These are phyloP conservation scores for Sebastes matsubarae DNA, from an alignment of 2,797 vertebrate genomes.

Conservation along the genomic window DNA sequence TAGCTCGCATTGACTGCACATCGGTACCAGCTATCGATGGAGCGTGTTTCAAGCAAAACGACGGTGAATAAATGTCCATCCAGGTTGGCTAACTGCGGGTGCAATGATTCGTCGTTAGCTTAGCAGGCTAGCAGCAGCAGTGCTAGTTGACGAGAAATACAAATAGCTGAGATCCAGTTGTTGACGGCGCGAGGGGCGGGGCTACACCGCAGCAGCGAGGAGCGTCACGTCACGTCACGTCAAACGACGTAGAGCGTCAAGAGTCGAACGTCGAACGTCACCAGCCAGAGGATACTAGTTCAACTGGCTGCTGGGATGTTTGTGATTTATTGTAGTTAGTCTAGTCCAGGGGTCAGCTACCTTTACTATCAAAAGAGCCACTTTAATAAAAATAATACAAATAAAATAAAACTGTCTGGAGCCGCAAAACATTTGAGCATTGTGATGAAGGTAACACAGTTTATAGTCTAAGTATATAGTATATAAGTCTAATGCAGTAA, in stretches of 20 bases:
- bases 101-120: slow-evolving; percentile 22
- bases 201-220: slow-evolving; percentile 19
- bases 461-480: too few relatives aligned
- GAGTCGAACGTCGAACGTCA: slow-evolving; percentile 24
- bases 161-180: slow-evolving; percentile 75
- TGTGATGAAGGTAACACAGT: too few relatives aligned
- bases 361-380: too few relatives aligned
- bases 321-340: too few relatives aligned
- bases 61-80: background rate
- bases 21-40: slow-evolving; percentile 26
- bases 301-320: background rate
- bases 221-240: slow-evolving; percentile 9
- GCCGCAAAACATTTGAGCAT: too few relatives aligned
- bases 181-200: slow-evolving; percentile 70
- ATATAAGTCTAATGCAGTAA: too few relatives aligned
- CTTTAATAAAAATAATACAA: too few relatives aligned
- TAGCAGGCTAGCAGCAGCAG: slow-evolving; percentile 51
- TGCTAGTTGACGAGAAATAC: slow-evolving; percentile 67
- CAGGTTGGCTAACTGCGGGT: background rate
- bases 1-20: slow-evolving; percentile 25
- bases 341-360: too few relatives aligned
- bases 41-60: background rate
- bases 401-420: too few relatives aligned
- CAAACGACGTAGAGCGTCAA: slow-evolving; percentile 17
- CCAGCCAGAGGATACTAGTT: background rate